These are phyloP conservation scores for Diachrysia chrysitis DNA, from an alignment of 2,888 invertebrate species.

Conservation along the genomic window DNA sequence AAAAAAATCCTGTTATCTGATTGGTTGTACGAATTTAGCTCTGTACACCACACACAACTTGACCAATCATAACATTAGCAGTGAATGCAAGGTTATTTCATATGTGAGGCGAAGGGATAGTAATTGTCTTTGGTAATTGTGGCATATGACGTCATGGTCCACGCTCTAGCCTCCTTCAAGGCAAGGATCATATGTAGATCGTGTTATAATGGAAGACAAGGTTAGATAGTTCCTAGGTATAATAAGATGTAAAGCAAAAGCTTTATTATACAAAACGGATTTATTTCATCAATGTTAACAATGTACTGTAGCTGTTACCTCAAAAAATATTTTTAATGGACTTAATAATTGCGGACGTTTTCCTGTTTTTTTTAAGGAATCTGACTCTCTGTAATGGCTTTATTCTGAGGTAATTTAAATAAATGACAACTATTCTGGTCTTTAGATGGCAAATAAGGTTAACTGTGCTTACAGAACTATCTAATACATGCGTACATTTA, in stretches of 20 bases:
- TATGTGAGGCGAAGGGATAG: constrained; percentile 54
- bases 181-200: constrained; percentile 52
- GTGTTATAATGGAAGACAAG: constrained; percentile 32
- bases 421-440: too few species aligned
- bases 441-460: too few species aligned
- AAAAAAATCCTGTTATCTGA: constrained; percentile 33
- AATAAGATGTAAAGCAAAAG: constrained; percentile 35
- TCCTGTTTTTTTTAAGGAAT: too few species aligned
- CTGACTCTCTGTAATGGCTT: too few species aligned
- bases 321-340: too few species aligned
- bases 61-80: constrained; percentile 41
- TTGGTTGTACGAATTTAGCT: constrained; percentile 34
- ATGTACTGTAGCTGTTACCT: too few species aligned
- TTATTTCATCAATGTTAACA: neutral
- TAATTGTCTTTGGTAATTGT: constrained; percentile 53
- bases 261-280: constrained; percentile 20
- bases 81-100: constrained; percentile 55
- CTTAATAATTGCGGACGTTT: too few species aligned
- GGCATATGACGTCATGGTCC: constrained; percentile 37
- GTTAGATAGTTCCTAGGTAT: constrained; percentile 34
- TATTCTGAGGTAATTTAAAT: too few species aligned
- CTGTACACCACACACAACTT: constrained; percentile 18
- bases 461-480: too few species aligned
- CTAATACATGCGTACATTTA: too few species aligned
- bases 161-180: constrained; percentile 39